These are phyloP conservation scores for Ameiurus melas DNA, from an alignment of 2,113 vertebrate genomes.

Conservation along the genomic window DNA sequence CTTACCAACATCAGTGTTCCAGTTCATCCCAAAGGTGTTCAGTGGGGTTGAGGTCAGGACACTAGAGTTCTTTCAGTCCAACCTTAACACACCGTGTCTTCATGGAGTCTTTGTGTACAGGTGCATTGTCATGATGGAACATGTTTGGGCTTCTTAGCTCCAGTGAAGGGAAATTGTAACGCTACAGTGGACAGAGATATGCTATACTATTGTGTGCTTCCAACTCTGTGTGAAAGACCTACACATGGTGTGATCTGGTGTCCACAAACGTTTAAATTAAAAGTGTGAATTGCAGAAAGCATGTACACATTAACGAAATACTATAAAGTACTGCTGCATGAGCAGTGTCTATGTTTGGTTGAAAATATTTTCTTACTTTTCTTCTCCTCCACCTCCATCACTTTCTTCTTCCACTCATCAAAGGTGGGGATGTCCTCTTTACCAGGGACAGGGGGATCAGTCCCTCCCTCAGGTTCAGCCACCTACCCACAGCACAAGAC, in stretches of 20 bases:
- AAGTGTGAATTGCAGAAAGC: not conserved
- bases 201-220: too few relatives aligned
- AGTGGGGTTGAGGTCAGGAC: too few relatives aligned
- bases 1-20: too few relatives aligned
- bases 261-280: not conserved
- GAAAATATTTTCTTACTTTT: conserved; percentile 81
- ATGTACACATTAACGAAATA: not conserved
- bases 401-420: conserved; percentile 98
- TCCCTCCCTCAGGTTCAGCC: conserved; percentile 74
- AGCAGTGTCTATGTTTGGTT: not conserved
- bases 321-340: not conserved
- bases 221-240: too few relatives aligned
- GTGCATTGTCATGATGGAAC: too few relatives aligned
- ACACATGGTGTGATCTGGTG: not conserved
- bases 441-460: conserved; percentile 81
- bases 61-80: too few relatives aligned
- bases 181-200: too few relatives aligned
- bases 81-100: too few relatives aligned
- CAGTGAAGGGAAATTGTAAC: too few relatives aligned
- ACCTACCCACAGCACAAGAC: conserved; percentile 54
- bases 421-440: conserved; percentile 98
- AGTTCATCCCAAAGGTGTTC: too few relatives aligned
- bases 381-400: conserved; percentile 99
- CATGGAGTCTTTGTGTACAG: too few relatives aligned
- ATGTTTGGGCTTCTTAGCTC: too few relatives aligned